These are phyloP conservation scores for Ylistrum balloti DNA, from an alignment of 1,140 invertebrate genomes.

Conservation along the genomic window DNA sequence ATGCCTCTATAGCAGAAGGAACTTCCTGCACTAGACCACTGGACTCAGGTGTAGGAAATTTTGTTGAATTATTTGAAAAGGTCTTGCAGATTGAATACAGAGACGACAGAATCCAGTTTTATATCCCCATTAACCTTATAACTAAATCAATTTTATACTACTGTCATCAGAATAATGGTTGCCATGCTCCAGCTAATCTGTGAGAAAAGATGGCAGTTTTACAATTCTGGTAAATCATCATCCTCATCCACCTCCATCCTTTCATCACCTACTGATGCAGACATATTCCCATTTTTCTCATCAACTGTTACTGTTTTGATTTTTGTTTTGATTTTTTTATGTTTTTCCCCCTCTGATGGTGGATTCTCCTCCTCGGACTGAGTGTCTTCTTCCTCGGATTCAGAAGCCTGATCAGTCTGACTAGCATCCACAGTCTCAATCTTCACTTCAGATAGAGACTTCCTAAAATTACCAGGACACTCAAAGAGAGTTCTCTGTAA, in stretches of 20 bases:
- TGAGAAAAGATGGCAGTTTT: neutral
- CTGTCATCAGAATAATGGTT: no score
- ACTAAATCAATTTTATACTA: no score
- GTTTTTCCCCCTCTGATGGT: neutral
- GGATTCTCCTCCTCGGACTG: slow-evolving; percentile 46
- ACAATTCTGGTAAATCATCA: slow-evolving; percentile 51
- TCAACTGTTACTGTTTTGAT: neutral
- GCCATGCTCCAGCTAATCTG: no score
- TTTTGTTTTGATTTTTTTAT: neutral
- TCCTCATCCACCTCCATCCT: slow-evolving; percentile 47
- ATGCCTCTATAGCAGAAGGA: no score
- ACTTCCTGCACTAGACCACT: no score
- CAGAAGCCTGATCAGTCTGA: slow-evolving; percentile 57
- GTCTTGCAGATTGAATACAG: no score
- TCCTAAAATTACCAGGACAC: slow-evolving; percentile 49
- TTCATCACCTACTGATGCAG: neutral
- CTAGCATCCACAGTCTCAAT: slow-evolving; percentile 59
- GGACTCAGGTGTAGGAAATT: no score
- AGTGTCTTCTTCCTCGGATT: slow-evolving; percentile 35
- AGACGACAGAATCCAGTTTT: no score
- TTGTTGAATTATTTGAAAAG: no score
- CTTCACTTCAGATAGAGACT: slow-evolving; percentile 46
- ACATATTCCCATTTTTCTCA: neutral
- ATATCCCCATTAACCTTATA: no score
- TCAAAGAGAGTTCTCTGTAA: slow-evolving; percentile 68